phyloP scores from a whole-genome alignment of 2,888 invertebrate genomes.

The Euphydryas editha region DNA sequence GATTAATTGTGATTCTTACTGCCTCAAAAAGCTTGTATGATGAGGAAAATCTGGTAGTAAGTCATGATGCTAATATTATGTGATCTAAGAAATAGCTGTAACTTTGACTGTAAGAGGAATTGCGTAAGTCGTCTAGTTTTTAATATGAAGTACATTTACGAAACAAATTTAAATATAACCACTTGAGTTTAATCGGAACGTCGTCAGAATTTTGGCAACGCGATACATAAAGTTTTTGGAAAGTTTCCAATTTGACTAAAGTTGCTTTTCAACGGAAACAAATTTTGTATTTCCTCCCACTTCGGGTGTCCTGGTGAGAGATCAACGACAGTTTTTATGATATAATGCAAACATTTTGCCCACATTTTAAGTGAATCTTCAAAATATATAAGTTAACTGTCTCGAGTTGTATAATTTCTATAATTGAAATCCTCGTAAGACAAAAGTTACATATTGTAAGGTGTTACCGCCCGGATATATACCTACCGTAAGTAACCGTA shows the following conservation, averaged over 20 bases:
- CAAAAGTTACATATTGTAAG: too few species aligned
- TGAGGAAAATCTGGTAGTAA: too few species aligned
- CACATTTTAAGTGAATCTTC: background rate
- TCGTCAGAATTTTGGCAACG: slow-evolving; percentile 24
- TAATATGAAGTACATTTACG: background rate
- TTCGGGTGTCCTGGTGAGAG: slow-evolving; percentile 8
- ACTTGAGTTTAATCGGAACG: slow-evolving; percentile 23
- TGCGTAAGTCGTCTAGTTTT: background rate
- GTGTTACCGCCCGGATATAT: too few species aligned
- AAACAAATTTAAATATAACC: slow-evolving; percentile 26
- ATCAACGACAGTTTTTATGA: slow-evolving; percentile 26
- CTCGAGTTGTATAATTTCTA: background rate
- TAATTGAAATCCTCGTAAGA: too few species aligned
- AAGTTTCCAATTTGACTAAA: slow-evolving; percentile 30
- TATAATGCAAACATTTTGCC: slow-evolving; percentile 14
- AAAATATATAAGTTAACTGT: slow-evolving; percentile 38
- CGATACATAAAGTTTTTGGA: slow-evolving; percentile 27
- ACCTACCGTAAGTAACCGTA: too few species aligned
- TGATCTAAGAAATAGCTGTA: too few species aligned
- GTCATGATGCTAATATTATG: too few species aligned
- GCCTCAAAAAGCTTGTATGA: too few species aligned
- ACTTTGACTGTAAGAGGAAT: background rate
- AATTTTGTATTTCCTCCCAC: slow-evolving; percentile 25
- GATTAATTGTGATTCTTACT: too few species aligned
- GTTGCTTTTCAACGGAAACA: slow-evolving; percentile 22